These are phyloP conservation scores for Physella acuta DNA, from an alignment of 1,140 invertebrate genomes.

Conservation along the genomic window DNA sequence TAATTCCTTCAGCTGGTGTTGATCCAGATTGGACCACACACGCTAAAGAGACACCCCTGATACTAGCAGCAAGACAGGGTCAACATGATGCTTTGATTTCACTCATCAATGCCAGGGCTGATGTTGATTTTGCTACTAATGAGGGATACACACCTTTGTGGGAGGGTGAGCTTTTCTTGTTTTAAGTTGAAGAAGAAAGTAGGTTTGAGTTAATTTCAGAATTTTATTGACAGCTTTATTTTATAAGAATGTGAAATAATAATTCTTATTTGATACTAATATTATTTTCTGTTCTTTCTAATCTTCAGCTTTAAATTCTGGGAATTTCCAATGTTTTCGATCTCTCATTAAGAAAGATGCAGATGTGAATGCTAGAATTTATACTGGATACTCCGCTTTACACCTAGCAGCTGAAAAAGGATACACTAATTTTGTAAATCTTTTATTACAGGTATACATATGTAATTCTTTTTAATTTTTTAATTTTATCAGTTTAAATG, in stretches of 20 bases:
- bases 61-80: constrained; percentile 50
- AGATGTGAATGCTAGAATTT: constrained; percentile 45
- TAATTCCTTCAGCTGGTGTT: constrained; percentile 34
- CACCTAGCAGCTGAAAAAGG: constrained; percentile 49
- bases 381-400: constrained; percentile 45
- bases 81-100: constrained; percentile 41
- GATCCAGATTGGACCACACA: constrained; percentile 56
- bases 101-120: constrained; percentile 49
- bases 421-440: constrained; percentile 32
- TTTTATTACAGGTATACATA: constrained; percentile 35
- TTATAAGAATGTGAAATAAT: no score
- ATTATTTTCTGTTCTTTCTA: no score
- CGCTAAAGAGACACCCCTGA: constrained; percentile 55
- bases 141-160: constrained; percentile 47
- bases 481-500: background rate
- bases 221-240: background rate
- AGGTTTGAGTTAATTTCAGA: no score
- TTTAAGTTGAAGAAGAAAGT: no score
- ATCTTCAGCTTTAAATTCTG: constrained; percentile 29
- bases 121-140: constrained; percentile 47
- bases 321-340: constrained; percentile 34
- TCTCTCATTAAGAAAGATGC: constrained; percentile 48
- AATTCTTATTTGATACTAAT: no score
- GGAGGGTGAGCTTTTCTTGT: constrained; percentile 37
- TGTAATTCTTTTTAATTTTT: background rate